Percentiles rank a stretch among this genome's conserved stretches.
These are phyloP conservation scores for Microctenopoma steveboyesi DNA, from an alignment of 2,797 vertebrate species.

Conservation along the genomic window DNA sequence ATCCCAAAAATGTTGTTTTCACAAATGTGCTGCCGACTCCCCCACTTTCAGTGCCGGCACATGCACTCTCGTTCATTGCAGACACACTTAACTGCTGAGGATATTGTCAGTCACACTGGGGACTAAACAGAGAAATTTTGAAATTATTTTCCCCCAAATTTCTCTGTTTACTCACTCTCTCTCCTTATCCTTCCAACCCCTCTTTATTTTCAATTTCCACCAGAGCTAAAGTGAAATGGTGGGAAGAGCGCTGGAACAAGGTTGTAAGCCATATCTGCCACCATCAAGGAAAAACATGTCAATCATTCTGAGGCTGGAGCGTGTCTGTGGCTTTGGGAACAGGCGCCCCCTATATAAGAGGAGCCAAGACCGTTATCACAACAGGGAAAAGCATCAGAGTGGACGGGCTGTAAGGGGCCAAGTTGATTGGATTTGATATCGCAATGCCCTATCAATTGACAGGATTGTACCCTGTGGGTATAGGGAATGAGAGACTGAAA, in stretches of 20 bases:
- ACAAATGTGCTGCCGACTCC: neutral
- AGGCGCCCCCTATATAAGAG: constrained; percentile 48
- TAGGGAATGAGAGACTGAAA: constrained; percentile 31
- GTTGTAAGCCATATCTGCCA: constrained; percentile 63
- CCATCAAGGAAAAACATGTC: constrained; percentile 75
- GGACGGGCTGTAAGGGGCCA: constrained; percentile 55
- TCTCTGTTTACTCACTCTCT: constrained; percentile 26
- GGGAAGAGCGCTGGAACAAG: constrained; percentile 50
- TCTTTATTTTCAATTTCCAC: constrained; percentile 72
- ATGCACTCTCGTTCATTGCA: neutral
- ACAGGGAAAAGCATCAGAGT: constrained; percentile 61
- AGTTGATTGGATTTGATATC: constrained; percentile 75
- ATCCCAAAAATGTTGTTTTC: neutral
- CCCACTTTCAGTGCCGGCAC: neutral
- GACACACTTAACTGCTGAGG: constrained; percentile 39
- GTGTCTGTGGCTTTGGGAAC: constrained; percentile 57
- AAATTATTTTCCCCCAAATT: constrained; percentile 27
- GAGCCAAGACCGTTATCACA: constrained; percentile 59
- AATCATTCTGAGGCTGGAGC: constrained; percentile 65
- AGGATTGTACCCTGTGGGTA: constrained; percentile 37
- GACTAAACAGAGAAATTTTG: no score
- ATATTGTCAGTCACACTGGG: constrained; percentile 34
- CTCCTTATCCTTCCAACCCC: constrained; percentile 41
- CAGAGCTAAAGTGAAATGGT: constrained; percentile 53
- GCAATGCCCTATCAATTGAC: constrained; percentile 52